Conservation (phyloP, 2,888 invertebrate species). For the Phortica magna region DNA sequence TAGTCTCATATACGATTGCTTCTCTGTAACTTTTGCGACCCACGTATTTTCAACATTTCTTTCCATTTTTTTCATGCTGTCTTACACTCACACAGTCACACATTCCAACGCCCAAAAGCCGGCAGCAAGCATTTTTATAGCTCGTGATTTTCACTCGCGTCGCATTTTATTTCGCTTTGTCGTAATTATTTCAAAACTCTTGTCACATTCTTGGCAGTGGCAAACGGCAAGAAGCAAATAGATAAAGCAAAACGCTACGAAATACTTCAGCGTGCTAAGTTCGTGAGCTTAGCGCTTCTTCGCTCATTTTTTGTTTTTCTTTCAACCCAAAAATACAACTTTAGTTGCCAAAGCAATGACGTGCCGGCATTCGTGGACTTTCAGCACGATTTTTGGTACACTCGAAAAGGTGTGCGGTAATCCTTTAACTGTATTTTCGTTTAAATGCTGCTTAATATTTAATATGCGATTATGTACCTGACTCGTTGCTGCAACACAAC, state of each 20-base stretch:
- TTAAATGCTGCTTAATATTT: constrained; percentile 38
- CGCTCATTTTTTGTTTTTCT: background rate
- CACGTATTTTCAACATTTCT: constrained; percentile 33
- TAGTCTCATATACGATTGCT: constrained; percentile 37
- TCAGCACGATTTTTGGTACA: background rate
- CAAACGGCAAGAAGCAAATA: background rate
- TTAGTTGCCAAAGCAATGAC: background rate
- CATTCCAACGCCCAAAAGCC: background rate
- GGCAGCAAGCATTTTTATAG: constrained; percentile 28
- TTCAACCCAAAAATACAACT: background rate
- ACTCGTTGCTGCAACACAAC: background rate
- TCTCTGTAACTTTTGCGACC: background rate
- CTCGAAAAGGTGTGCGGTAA: background rate
- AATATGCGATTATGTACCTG: constrained; percentile 39
- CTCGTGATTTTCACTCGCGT: background rate
- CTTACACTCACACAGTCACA: too few species aligned
- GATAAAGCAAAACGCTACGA: background rate
- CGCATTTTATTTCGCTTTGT: background rate
- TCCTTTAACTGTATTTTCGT: constrained; percentile 28
- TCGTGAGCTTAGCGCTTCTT: background rate
- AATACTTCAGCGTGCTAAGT: background rate
- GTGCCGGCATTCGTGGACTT: background rate
- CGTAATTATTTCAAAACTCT: constrained; percentile 23
- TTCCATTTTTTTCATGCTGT: constrained; percentile 26
- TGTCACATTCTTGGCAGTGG: background rate